Conservation (phyloP, 1,140 invertebrate genomes). For the Lanistes nyassanus region DNA sequence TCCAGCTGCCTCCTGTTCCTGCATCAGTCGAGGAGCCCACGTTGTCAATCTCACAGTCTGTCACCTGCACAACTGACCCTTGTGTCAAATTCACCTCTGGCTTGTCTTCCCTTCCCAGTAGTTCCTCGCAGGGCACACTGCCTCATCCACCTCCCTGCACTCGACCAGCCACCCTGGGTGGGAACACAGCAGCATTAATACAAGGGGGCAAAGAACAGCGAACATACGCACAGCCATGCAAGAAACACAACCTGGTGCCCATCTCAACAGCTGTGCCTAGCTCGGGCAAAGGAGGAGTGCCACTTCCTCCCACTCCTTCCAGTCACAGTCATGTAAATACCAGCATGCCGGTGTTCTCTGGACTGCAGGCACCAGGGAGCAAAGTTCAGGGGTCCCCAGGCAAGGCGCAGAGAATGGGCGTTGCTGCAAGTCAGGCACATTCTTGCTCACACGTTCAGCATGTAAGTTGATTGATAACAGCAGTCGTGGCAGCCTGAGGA, state of each 20-base stretch:
- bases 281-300: not conserved
- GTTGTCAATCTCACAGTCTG: too few species aligned
- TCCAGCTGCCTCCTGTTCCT: slow-evolving; percentile 11
- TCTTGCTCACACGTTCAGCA: slow-evolving; percentile 15
- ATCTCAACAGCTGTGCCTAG: not conserved
- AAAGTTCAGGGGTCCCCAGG: slow-evolving; percentile 2
- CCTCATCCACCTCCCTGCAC: slow-evolving; percentile 46
- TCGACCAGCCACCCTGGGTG: slow-evolving; percentile 53
- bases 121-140: slow-evolving; percentile 2
- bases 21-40: not conserved
- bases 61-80: too few species aligned
- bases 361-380: slow-evolving; percentile 2
- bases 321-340: slow-evolving; percentile 13
- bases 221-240: slow-evolving; percentile 24
- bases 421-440: slow-evolving; percentile 7
- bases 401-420: not conserved
- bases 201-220: slow-evolving; percentile 8
- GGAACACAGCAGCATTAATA: slow-evolving; percentile 41
- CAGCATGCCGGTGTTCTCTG: not conserved
- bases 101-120: slow-evolving; percentile 15
- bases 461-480: slow-evolving; percentile 3
- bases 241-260: slow-evolving; percentile 9
- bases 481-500: too few species aligned
- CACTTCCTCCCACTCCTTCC: slow-evolving; percentile 19
- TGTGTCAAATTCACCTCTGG: not conserved